Evolutionary conservation across 2,113 vertebrate species (phyloP), one percentile per base, ranked within the genome.

Genomic region (Gadus chalcogrammus): DNA sequence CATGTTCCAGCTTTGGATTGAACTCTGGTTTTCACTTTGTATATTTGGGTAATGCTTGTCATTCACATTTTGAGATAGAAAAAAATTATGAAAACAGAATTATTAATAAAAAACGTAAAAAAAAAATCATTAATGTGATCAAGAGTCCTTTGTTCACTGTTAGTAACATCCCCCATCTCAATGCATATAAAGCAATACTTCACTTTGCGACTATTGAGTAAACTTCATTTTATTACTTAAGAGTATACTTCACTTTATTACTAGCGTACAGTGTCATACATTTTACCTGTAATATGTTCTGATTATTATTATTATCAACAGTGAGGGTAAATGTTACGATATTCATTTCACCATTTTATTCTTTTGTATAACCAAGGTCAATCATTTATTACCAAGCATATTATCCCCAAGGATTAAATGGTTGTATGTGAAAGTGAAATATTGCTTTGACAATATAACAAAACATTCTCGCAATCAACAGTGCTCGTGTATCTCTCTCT

Each of bases 101-200:
- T 68, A 2, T 66, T 48, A 1, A 48, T 48, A 48, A 48, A 48
- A 35, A 35, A 35, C 6, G 31, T 31, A 31, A 31, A 31, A 31
- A 31, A 48, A 48, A 48, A 48, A 11, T n/a, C 42, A 48, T 48
- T 48, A 48, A 48, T 48, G 42, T 48, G 11, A 48, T 48, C 42
- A 48, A 48, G 42, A 13, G 42, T 48, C 12, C 42, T 48, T 48
- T 48, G 42, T 48, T 48, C 42, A 12, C 12, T 48, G 42, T 48
- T 48, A 48, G 42, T 48, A 48, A 48, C 42, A 13, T 13, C 11
- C 42, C 42, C 42, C 8, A 48, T 12, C 42, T 48, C 42, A 48
- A 48, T 9, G 12, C 8, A 48, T 68, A 79, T 77, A 87, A 78
- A 87, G 74, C 81, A 77, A 79, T 65, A 80, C 78, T 81, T 81